These are phyloP conservation scores for Tetragonisca angustula DNA, from an alignment of 2,888 invertebrate species.

Conservation along the genomic window DNA sequence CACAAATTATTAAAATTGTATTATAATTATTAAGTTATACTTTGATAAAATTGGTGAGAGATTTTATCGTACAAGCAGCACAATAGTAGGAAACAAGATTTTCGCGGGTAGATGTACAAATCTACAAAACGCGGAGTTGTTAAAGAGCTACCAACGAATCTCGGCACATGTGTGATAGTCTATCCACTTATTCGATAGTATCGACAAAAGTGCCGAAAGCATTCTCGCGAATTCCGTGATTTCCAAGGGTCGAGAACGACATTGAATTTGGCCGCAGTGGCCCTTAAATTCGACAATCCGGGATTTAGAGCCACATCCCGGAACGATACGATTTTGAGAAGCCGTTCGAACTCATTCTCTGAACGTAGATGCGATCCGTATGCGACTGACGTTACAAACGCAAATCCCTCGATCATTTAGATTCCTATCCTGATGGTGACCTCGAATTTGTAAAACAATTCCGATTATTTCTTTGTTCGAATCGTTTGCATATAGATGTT, in stretches of 20 bases:
- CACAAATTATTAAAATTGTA: too few species aligned
- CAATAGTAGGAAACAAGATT: background rate
- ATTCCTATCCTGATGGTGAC: background rate
- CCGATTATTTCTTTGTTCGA: background rate
- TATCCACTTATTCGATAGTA: background rate
- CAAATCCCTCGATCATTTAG: background rate
- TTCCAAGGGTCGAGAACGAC: background rate
- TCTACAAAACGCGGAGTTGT: background rate
- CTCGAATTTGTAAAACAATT: background rate
- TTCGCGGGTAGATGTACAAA: background rate
- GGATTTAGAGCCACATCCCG: conserved; percentile 23
- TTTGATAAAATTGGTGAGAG: too few species aligned
- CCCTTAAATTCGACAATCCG: conserved; percentile 19
- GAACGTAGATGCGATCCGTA: background rate
- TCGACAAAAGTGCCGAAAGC: background rate
- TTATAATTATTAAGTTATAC: too few species aligned
- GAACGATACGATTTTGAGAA: conserved; percentile 12
- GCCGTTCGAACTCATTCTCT: background rate
- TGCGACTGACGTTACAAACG: background rate
- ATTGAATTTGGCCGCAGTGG: conserved; percentile 15
- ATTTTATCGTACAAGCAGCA: background rate
- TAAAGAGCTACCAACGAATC: background rate
- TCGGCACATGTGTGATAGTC: background rate
- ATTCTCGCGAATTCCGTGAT: background rate
- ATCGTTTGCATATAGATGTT: background rate